phyloP scores from a whole-genome alignment of 1,140 invertebrate species.

The Cotesia vestalis region DNA sequence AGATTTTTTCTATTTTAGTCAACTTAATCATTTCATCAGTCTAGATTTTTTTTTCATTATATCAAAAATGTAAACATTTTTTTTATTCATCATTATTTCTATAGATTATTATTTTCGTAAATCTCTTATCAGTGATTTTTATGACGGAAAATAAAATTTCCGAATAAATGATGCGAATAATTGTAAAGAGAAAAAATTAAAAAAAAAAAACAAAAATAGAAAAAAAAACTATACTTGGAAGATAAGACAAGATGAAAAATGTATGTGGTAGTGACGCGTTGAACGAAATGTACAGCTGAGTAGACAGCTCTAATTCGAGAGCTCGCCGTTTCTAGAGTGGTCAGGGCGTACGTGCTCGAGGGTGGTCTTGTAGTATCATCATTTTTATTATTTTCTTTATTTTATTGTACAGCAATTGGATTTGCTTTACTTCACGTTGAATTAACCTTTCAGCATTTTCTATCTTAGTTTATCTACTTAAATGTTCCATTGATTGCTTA shows the following conservation, averaged over 20 bases:
- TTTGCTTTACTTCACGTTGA: too few relatives aligned
- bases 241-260: constrained; percentile 8
- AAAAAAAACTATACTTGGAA: neutral
- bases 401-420: too few relatives aligned
- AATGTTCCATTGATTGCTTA: too few relatives aligned
- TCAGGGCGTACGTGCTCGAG: constrained; percentile 47
- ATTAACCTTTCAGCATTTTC: too few relatives aligned
- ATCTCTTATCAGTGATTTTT: neutral
- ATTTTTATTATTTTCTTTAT: constrained; percentile 1
- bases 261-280: constrained; percentile 16
- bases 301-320: constrained; percentile 48
- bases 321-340: constrained; percentile 10
- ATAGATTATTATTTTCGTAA: constrained; percentile 1
- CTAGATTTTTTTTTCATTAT: neutral
- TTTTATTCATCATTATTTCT: neutral
- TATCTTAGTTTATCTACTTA: too few relatives aligned
- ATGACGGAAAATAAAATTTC: constrained; percentile 11
- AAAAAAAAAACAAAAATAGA: constrained; percentile 3
- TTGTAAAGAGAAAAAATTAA: neutral
- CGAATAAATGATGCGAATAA: neutral
- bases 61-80: neutral
- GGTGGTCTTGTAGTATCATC: constrained; percentile 35
- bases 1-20: too few relatives aligned
- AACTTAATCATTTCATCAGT: too few relatives aligned
- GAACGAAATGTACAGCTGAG: constrained; percentile 44